Base-by-base conservation (phyloP, 1,140 invertebrate species). In the Apocrypta bakeri region DNA sequence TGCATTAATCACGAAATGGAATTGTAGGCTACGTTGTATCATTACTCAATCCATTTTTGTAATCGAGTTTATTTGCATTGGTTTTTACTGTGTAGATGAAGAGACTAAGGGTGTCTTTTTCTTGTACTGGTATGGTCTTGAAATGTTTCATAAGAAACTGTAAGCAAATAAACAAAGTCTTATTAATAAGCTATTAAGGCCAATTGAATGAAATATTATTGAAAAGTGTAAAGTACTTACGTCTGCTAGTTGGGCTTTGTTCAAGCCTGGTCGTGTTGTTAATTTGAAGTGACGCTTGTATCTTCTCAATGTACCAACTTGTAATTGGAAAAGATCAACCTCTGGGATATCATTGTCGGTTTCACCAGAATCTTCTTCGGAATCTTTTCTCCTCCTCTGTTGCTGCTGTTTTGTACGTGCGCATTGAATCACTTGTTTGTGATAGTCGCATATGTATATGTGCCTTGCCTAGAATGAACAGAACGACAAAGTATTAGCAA, bases 31-130 rank as follows among this genome's bases (percentile, higher is more conserved):
- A 94, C 86, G 93, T 93, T 9, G 93, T 86, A 84, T 95, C 95
- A 84, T 92, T 94, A 87, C 93, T 95, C 71, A 95, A 93, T 83
- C 96, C 96, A 93, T 96, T 97, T 89, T 97, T 97, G 90, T 97
- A 96, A 91, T 98, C 97, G 85, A 98, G 92, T 91, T 98, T 98
- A 89, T 98, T 98, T 73, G 96, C 96, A 92, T 98, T 98, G 79
- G 96, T 97, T 93, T 99, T 99, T 0, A 99, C 97, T 91, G 97
- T 98, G 89, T 98, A 99, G 85, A 99, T 97, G 89, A 99, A 99
- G 88, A 96, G 98, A n/a, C 98, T 98, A 21, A 98, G 92, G 31
- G 97, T 96, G 91, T 99, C 98, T 89, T 98, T 99, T 90, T 99
- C 98, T 86, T 96, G 95, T 1, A 99, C 97, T 61, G 96, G 97